These are phyloP conservation scores for Prionailurus viverrinus DNA, from an alignment of 2,113 vertebrate species.

Conservation along the genomic window DNA sequence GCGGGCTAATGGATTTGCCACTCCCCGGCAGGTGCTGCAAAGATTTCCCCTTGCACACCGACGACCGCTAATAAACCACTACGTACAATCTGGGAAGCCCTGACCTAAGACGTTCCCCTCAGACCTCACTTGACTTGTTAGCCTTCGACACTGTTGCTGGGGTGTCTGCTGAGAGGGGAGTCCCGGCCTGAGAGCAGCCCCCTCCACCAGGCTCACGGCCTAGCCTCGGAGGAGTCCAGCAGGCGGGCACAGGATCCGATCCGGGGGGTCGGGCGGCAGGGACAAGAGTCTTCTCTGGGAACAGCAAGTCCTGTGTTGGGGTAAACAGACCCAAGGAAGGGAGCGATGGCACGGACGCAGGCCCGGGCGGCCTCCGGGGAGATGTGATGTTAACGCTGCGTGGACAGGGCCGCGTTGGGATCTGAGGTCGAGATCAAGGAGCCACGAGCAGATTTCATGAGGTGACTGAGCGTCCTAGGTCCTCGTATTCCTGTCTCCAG, in stretches of 20 bases:
- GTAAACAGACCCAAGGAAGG: neutral
- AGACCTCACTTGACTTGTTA: neutral
- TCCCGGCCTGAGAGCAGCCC: no score
- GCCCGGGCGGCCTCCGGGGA: neutral
- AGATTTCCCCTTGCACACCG: neutral
- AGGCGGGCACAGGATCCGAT: neutral
- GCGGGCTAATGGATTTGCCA: no score
- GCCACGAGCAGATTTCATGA: neutral
- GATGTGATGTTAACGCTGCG: no score
- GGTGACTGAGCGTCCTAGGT: neutral
- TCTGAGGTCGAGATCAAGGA: neutral
- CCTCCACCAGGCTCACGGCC: neutral
- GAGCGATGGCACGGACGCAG: neutral
- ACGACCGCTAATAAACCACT: neutral
- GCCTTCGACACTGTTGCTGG: neutral
- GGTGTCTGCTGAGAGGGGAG: no score
- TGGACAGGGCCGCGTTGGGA: neutral
- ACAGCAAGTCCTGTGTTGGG: neutral
- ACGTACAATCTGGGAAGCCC: neutral
- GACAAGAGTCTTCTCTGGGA: neutral
- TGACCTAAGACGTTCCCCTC: neutral
- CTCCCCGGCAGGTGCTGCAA: fast-evolving
- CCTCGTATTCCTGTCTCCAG: neutral
- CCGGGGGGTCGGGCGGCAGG: neutral
- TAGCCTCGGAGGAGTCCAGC: neutral